phyloP scores from a whole-genome alignment of 2,113 vertebrate species.

The Phasianus colchicus region DNA sequence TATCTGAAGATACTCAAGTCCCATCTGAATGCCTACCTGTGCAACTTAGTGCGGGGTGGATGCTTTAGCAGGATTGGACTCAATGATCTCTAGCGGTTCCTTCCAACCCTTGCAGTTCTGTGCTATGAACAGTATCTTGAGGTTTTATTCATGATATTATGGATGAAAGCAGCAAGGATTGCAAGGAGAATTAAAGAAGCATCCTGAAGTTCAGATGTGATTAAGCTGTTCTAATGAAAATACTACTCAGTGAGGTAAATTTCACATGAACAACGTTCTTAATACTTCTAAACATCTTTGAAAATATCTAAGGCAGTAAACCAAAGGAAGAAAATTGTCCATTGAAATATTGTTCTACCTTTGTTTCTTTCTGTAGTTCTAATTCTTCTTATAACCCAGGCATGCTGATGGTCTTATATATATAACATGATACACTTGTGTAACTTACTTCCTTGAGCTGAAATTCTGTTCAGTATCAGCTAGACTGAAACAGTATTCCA shows the following conservation, averaged over 20 bases:
- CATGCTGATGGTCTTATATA: not conserved
- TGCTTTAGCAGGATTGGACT: no score
- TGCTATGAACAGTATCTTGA: no score
- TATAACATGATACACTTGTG: not conserved
- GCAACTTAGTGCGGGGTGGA: no score
- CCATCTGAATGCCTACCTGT: no score
- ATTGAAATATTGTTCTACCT: not conserved
- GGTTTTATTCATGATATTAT: not conserved
- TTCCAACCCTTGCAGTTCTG: no score
- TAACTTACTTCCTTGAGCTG: not conserved
- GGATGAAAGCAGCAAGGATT: not conserved
- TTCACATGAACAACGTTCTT: not conserved
- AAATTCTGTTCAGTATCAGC: not conserved
- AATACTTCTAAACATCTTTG: not conserved
- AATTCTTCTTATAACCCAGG: accelerated
- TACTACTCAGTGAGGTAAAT: not conserved
- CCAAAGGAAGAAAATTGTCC: not conserved
- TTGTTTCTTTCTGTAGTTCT: not conserved
- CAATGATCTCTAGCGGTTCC: no score
- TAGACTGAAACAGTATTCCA: not conserved
- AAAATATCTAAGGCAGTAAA: not conserved
- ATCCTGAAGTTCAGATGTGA: not conserved
- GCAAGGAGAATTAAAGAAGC: not conserved
- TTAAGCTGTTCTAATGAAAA: not conserved
- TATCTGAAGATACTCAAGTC: no score